Base-by-base conservation (phyloP, 2,113 vertebrate genomes). In the Athene noctua region DNA sequence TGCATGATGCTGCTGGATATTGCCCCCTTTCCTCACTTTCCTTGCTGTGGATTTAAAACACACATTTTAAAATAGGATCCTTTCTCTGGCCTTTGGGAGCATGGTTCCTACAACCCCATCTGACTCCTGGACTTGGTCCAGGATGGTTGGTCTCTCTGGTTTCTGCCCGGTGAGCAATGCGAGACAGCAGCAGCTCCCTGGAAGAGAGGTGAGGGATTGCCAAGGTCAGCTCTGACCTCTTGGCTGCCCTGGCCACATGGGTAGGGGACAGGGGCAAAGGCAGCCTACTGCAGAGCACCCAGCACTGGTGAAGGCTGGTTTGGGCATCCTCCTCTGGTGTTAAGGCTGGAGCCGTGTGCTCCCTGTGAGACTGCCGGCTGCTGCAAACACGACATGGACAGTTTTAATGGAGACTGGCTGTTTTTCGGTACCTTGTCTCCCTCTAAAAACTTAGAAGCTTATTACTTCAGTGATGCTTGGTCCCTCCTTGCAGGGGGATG, bases 151-250 rank as follows among this genome's bases (percentile, higher is more conserved):
- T 81, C 49, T 22, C 46, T 52, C 57, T 4, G 4, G 32, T 23
- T 72, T 32, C 66, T 72, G n/a, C 27, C 38, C 7, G 8, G 49
- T 51, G 12, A 70, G 49, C 17, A 6, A 4, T 30, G 38, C 51
- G 34, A 75, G 49, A 46, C 9, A 10, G 26, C 1, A 1, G 19
- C 15, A 22, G 38, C 13, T 59, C n/a, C 36, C 32, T 61, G 47
- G 26, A 30, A 42, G 51, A 58, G 26, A 14, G 23, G 1, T 0
- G 6, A 62, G 38, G 25, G 62, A 25, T 86, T 0, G 2, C 36
- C 10, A 13, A n/a, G 36, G 36, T 29, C 55, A 46, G 2, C 36
- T 80, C 55, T 65, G 88, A n/a, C 25, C 55, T 32, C 58, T 42
- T 44, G 14, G 19, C 68, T 90, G 49, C 44, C 42, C 49, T 78